These are phyloP conservation scores for Caenorhabditis angaria DNA, from an alignment of 2,888 invertebrate species.

Conservation along the genomic window DNA sequence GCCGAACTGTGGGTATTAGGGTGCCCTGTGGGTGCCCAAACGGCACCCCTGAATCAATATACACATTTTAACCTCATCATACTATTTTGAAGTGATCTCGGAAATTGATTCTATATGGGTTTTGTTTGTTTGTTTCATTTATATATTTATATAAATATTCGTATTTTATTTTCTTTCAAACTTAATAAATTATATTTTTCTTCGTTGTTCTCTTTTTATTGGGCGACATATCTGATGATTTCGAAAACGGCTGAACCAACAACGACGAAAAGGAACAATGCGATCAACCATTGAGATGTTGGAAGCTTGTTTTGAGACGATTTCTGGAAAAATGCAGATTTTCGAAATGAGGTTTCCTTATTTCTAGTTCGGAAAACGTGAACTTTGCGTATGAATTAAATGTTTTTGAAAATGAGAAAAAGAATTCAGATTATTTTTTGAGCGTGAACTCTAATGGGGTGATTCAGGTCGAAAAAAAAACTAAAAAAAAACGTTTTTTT, in stretches of 20 bases:
- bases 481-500: too few relatives aligned
- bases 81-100: constrained; percentile 18
- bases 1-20: too few relatives aligned
- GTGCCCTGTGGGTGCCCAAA: not conserved
- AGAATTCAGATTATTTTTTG: not conserved
- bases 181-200: constrained; percentile 1
- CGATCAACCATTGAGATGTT: constrained; percentile 96
- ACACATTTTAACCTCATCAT: constrained; percentile 38
- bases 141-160: not conserved
- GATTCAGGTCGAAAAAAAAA: too few relatives aligned
- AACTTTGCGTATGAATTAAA: too few relatives aligned
- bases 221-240: constrained; percentile 80
- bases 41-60: not conserved
- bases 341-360: too few relatives aligned
- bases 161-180: not conserved
- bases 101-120: constrained; percentile 38
- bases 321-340: constrained; percentile 79
- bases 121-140: constrained; percentile 9
- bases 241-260: constrained; percentile 99
- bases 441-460: not conserved
- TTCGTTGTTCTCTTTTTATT: not conserved
- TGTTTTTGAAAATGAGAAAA: too few relatives aligned
- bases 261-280: constrained; percentile 96
- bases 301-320: constrained; percentile 85
- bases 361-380: too few relatives aligned